A percentile compares a stretch with the other conserved stretches of the same genome.
These are phyloP conservation scores for Drosophila aff. DNA, from an alignment of 1,140 invertebrate genomes.

Conservation along the genomic window DNA sequence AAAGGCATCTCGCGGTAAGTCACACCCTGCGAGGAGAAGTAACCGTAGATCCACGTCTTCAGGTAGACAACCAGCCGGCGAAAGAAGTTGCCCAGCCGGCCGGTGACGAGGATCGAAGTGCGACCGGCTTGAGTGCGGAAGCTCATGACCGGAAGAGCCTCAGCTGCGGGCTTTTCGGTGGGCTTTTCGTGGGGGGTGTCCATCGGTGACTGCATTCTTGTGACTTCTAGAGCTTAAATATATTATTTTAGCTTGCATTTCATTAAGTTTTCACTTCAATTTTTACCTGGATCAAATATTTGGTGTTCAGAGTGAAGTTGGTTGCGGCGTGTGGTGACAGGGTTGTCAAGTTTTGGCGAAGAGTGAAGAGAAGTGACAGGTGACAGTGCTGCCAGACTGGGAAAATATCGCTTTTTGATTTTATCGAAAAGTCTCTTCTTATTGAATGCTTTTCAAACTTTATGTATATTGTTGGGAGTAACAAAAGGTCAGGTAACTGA, in stretches of 20 bases:
- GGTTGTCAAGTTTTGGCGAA: too few species aligned
- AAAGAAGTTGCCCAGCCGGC: conserved; percentile 19
- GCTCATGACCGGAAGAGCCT: neutral
- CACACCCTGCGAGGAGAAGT: neutral
- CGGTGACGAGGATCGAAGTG: neutral
- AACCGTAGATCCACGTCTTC: neutral
- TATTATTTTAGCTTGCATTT: too few species aligned
- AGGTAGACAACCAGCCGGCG: conserved; percentile 7
- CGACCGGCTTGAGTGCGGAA: neutral
- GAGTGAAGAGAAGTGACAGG: too few species aligned
- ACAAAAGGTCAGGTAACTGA: too few species aligned
- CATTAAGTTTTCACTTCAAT: neutral
- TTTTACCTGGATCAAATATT: neutral
- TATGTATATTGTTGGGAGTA: too few species aligned
- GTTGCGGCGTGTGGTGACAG: neutral
- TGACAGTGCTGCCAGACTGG: too few species aligned
- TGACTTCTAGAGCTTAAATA: neutral
- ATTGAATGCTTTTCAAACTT: too few species aligned
- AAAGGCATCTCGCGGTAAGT: conserved; percentile 32
- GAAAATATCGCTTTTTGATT: too few species aligned
- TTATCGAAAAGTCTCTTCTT: too few species aligned
- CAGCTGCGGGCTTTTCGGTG: too few species aligned
- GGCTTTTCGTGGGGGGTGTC: neutral
- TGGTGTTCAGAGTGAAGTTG: neutral
- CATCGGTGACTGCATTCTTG: neutral